Evolutionary conservation across 2,888 invertebrate genomes (phyloP).

Genomic region (Dioctria linearis): DNA sequence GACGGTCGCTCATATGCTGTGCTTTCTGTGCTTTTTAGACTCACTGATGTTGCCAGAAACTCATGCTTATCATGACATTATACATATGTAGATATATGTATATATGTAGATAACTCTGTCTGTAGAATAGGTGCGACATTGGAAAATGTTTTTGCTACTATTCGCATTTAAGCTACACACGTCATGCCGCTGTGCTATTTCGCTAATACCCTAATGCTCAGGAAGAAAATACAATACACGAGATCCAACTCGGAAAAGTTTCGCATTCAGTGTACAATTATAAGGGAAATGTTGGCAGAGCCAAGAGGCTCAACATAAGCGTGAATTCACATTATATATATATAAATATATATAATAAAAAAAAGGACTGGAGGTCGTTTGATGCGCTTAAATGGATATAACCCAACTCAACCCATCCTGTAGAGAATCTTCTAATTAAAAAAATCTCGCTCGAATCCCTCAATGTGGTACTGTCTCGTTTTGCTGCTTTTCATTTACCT

Average conservation of each 20-base stretch:
- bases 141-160: conserved; percentile 23
- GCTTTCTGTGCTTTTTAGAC: too few relatives aligned
- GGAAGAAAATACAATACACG: background rate
- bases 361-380: conserved; percentile 18
- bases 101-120: background rate
- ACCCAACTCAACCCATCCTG: background rate
- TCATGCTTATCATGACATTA: background rate
- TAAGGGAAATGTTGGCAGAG: conserved; percentile 17
- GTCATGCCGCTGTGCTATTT: conserved; percentile 34
- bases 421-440: conserved; percentile 38
- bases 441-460: conserved; percentile 7
- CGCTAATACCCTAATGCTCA: background rate
- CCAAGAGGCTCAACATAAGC: conserved; percentile 21
- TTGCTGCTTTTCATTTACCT: conserved; percentile 15
- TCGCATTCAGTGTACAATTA: conserved; percentile 8
- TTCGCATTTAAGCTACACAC: background rate
- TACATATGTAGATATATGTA: background rate
- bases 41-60: conserved; percentile 34
- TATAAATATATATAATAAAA: too few relatives aligned
- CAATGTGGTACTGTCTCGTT: background rate
- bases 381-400: conserved; percentile 20
- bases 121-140: background rate
- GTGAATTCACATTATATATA: background rate
- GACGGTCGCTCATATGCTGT: too few relatives aligned
- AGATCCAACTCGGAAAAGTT: background rate